Evolutionary conservation across 2,113 vertebrate genomes (phyloP).

Genomic region (Chlamydotis undulata): DNA sequence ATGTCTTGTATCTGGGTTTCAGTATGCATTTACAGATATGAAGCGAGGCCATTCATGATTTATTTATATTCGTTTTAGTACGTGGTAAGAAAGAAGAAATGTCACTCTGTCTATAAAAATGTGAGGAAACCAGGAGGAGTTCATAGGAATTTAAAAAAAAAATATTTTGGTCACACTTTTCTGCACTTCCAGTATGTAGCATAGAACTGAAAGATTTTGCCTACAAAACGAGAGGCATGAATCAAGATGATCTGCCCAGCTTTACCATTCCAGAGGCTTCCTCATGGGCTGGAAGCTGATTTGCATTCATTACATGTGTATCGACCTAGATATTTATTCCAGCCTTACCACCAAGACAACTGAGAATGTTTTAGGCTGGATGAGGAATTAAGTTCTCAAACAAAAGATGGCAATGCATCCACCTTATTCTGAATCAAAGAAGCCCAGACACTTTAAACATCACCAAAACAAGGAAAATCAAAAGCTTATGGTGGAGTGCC

Average conservation of each 20-base stretch:
- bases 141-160: neutral
- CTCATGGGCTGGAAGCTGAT: neutral
- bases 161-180: neutral
- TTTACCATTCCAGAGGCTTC: neutral
- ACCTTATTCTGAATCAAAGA: neutral
- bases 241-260: neutral
- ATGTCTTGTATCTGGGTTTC: neutral
- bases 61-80: constrained; percentile 7
- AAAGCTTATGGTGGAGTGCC: neutral
- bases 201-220: neutral
- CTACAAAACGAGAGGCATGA: neutral
- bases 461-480: neutral
- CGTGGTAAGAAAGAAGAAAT: neutral
- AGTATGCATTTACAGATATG: neutral
- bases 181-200: neutral
- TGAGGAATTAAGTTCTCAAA: neutral
- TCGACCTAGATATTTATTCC: neutral
- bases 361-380: neutral
- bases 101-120: neutral
- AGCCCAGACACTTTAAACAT: neutral
- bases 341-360: neutral
- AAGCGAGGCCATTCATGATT: neutral
- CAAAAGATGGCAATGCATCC: neutral
- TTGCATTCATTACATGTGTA: neutral
- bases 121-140: neutral